Evolutionary conservation across 2,113 vertebrate species (phyloP).

Genomic region (Mirza zaza): DNA sequence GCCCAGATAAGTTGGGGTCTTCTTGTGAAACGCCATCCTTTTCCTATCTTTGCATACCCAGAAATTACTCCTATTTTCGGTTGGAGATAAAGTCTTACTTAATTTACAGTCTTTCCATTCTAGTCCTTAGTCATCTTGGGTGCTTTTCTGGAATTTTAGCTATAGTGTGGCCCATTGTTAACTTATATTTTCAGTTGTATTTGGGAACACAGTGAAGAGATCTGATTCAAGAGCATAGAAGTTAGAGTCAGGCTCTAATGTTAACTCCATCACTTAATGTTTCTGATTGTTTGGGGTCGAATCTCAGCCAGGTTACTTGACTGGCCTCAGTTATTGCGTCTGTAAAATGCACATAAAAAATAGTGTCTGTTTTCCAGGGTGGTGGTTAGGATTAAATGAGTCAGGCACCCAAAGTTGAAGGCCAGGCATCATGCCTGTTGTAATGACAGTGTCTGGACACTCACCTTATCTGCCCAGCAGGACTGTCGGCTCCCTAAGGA

Average conservation of each 20-base stretch:
- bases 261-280: rapidly evolving
- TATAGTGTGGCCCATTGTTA: too few relatives aligned
- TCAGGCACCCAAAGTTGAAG: neutral
- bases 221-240: neutral
- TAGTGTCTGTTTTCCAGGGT: neutral
- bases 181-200: neutral
- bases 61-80: neutral
- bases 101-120: neutral
- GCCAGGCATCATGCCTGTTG: neutral
- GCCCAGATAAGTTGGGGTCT: constrained; percentile 56
- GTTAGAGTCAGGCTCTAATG: neutral
- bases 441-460: rapidly evolving
- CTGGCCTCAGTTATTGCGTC: too few relatives aligned
- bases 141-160: neutral
- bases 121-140: neutral
- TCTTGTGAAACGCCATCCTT: constrained; percentile 27
- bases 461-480: neutral
- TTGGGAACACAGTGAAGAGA: neutral
- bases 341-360: neutral
- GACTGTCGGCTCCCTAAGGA: neutral
- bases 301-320: neutral
- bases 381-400: neutral
- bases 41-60: neutral
- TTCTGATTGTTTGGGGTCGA: neutral
- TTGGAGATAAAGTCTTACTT: neutral